A percentile compares a stretch with the other conserved stretches of the same genome.
These are phyloP conservation scores for Rallus crepitans DNA, from an alignment of 2,797 vertebrate species.

Conservation along the genomic window DNA sequence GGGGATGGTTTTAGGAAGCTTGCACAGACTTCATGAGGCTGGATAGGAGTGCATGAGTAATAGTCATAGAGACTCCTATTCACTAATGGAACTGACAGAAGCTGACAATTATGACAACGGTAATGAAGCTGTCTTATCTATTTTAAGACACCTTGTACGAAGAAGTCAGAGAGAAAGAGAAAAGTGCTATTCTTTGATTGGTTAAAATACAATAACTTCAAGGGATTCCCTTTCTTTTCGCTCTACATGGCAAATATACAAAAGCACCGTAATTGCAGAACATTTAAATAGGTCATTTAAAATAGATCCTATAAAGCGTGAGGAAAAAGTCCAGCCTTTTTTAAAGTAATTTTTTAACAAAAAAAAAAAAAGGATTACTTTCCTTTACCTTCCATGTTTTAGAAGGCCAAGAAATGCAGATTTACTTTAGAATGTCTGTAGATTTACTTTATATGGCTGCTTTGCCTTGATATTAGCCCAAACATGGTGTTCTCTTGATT, in stretches of 20 bases:
- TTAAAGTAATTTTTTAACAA: slow-evolving; percentile 35
- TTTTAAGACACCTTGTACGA: slow-evolving; percentile 33
- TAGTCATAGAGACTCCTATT: slow-evolving; percentile 9
- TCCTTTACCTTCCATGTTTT: background rate
- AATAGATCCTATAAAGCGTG: slow-evolving; percentile 47
- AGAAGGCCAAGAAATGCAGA: slow-evolving; percentile 1
- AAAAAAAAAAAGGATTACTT: background rate
- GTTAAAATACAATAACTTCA: slow-evolving; percentile 53
- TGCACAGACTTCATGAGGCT: background rate
- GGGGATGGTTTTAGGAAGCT: background rate
- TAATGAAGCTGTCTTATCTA: slow-evolving; percentile 48
- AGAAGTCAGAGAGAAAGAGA: background rate
- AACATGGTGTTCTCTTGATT: slow-evolving; percentile 38
- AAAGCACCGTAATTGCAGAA: slow-evolving; percentile 48
- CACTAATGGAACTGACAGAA: slow-evolving; percentile 31
- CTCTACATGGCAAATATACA: slow-evolving; percentile 30
- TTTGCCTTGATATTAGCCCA: slow-evolving; percentile 26
- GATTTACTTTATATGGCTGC: background rate
- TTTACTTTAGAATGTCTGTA: slow-evolving; percentile 5
- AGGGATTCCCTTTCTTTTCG: slow-evolving; percentile 37
- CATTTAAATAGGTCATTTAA: slow-evolving; percentile 60
- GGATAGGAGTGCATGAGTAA: background rate
- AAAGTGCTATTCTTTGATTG: slow-evolving; percentile 1
- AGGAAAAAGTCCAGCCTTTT: background rate
- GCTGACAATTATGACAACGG: background rate